A percentile compares a stretch with the other conserved stretches of the same genome.
Conservation (phyloP, 2,113 vertebrate species). For the Acrocephalus arundinaceus region DNA sequence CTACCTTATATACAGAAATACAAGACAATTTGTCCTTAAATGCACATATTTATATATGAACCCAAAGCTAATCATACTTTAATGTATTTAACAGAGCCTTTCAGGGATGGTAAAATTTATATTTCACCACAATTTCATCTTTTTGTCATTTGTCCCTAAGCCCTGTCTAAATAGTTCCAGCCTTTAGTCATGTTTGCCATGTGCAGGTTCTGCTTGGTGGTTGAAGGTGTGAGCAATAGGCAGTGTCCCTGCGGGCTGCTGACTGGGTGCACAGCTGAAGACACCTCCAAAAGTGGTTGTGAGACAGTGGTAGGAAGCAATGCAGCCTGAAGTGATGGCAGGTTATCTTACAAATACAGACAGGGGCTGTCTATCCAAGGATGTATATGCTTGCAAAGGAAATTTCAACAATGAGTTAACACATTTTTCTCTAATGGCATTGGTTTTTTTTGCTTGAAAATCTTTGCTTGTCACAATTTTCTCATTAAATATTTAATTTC, state of each 20-base stretch:
- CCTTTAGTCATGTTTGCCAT: background rate
- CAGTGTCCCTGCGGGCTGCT: background rate
- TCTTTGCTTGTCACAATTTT: background rate
- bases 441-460: background rate
- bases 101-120: background rate
- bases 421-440: background rate
- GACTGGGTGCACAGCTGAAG: background rate
- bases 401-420: background rate
- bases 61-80: background rate
- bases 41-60: background rate
- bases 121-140: background rate
- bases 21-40: background rate
- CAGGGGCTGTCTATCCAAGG: background rate
- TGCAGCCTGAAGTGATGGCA: background rate
- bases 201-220: background rate
- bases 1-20: background rate
- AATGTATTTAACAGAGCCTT: background rate
- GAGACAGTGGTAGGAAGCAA: background rate
- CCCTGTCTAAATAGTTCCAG: background rate
- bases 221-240: background rate
- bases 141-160: background rate
- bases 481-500: background rate
- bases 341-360: background rate
- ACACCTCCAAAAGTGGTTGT: background rate
- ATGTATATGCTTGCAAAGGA: background rate